Evolutionary conservation across 2,888 invertebrate species (phyloP).

Genomic region (Rotaria macrura): DNA sequence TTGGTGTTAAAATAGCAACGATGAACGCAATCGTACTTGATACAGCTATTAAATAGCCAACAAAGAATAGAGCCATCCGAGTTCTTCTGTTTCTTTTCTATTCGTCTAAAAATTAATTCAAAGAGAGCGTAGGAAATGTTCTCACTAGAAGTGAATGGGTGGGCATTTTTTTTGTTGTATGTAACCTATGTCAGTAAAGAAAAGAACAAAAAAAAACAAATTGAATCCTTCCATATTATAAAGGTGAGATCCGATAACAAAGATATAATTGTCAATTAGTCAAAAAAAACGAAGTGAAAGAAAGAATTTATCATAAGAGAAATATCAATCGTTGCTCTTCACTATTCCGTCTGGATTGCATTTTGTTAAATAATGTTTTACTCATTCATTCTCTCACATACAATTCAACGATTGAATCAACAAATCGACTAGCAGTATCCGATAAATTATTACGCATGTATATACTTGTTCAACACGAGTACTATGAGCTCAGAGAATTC

Average conservation of each 20-base stretch:
- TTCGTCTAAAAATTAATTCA: neutral
- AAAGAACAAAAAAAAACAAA: neutral
- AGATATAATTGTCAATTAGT: neutral
- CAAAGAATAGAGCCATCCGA: constrained; percentile 26
- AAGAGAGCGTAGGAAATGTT: neutral
- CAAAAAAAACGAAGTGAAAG: neutral
- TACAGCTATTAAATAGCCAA: constrained; percentile 28
- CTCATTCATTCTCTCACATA: neutral
- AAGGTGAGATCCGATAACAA: neutral
- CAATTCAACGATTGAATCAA: neutral
- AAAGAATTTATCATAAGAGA: neutral
- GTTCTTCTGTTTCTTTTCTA: neutral
- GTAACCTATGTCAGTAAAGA: neutral
- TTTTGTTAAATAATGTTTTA: neutral
- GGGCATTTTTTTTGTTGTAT: neutral
- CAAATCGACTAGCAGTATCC: neutral
- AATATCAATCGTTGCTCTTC: neutral
- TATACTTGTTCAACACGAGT: neutral
- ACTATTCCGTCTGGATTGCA: neutral
- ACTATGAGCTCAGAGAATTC: neutral
- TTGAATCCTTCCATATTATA: neutral
- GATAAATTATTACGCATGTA: neutral
- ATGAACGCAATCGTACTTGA: constrained; percentile 31
- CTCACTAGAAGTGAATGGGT: neutral
- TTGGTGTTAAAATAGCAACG: constrained; percentile 31